Evolutionary conservation across 2,113 vertebrate genomes (phyloP).

Genomic region (Sciurus niger): DNA sequence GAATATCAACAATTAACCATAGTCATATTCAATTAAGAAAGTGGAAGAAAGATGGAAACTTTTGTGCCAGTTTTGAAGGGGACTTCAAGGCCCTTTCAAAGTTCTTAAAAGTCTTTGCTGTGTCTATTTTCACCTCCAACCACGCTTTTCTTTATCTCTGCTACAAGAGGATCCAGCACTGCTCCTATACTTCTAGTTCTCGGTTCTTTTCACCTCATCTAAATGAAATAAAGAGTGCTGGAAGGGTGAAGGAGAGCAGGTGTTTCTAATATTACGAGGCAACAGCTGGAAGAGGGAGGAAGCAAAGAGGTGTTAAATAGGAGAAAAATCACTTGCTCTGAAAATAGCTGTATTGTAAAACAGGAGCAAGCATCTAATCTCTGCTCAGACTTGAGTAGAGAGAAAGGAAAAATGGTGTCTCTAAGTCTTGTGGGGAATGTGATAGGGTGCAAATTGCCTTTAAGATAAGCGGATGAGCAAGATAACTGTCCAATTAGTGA

Average conservation of each 20-base stretch:
- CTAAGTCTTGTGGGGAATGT: neutral
- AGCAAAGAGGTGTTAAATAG: conserved; percentile 11
- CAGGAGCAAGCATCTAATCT: neutral
- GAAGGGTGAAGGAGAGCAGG: neutral
- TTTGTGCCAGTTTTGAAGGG: neutral
- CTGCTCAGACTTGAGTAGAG: neutral
- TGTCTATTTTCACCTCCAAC: conserved; percentile 55
- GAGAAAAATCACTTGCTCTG: conserved; percentile 46
- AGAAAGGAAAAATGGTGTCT: neutral
- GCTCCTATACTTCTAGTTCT: neutral
- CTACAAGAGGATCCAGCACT: neutral
- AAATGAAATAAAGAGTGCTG: conserved; percentile 43
- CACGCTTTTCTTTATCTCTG: neutral
- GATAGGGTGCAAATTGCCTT: conserved; percentile 6
- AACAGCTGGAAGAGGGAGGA: conserved; percentile 24
- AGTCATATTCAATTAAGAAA: conserved; percentile 55
- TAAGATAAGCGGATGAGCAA: neutral
- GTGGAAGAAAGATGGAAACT: conserved; percentile 26
- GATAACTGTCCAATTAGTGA: conserved; percentile 30
- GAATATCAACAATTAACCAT: neutral
- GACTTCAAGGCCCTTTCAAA: neutral
- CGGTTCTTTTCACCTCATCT: conserved; percentile 44
- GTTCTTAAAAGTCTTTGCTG: neutral
- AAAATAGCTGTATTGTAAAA: conserved; percentile 32
- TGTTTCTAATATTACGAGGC: conserved; percentile 56